Evolutionary conservation across 1,140 invertebrate species (phyloP).

Genomic region (Heliconius melpomene): DNA sequence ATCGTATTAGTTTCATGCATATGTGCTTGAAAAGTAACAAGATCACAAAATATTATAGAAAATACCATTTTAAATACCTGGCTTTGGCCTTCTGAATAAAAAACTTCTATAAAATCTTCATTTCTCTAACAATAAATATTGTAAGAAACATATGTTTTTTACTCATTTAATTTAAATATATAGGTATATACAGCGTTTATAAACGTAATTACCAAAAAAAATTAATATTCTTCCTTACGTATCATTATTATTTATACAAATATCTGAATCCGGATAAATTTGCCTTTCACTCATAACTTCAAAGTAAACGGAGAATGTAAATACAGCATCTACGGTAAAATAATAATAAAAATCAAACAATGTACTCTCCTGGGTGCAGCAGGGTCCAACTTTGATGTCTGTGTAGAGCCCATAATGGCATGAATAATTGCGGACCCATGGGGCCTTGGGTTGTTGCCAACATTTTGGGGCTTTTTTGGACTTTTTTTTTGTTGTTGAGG

Average conservation of each 20-base stretch:
- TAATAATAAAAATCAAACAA: constrained; percentile 56
- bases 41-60: too few species aligned
- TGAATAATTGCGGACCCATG: constrained; percentile 60
- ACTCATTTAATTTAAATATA: too few species aligned
- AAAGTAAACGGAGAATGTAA: constrained; percentile 38
- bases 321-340: constrained; percentile 38
- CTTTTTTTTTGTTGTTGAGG: neutral
- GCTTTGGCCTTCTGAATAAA: too few species aligned
- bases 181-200: too few species aligned
- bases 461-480: neutral
- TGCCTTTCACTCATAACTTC: constrained; percentile 39
- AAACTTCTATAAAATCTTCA: too few species aligned
- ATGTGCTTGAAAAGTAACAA: too few species aligned
- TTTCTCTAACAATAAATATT: too few species aligned
- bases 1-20: too few species aligned
- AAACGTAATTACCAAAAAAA: neutral
- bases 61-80: too few species aligned
- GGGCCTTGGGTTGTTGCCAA: constrained; percentile 27
- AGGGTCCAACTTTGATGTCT: constrained; percentile 59
- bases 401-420: constrained; percentile 44
- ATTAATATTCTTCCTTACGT: neutral
- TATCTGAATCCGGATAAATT: constrained; percentile 25
- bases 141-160: too few species aligned
- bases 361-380: constrained; percentile 42
- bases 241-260: constrained; percentile 7